A percentile compares a stretch with the other conserved stretches of the same genome.
phyloP scores from a whole-genome alignment of 2,113 vertebrate species.

The Scatophagus argus region DNA sequence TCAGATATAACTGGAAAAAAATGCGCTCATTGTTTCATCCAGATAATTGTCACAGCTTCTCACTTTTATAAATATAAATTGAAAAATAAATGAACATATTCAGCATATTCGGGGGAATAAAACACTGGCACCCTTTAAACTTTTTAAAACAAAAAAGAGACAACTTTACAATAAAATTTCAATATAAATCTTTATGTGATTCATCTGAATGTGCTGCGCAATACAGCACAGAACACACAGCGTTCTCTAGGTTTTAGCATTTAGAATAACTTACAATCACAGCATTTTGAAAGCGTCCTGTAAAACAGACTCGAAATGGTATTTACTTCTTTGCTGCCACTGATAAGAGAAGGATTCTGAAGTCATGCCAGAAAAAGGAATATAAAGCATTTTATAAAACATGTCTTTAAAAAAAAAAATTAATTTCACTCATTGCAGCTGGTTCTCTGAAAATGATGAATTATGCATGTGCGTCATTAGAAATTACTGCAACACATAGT shows the following conservation, averaged over 20 bases:
- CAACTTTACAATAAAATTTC: conserved; percentile 10
- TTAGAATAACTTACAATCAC: conserved; percentile 57
- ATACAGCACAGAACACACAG: conserved; percentile 9
- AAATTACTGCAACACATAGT: conserved; percentile 15
- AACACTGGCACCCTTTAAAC: not conserved
- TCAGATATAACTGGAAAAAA: conserved; percentile 21
- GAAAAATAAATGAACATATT: not conserved
- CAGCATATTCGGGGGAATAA: not conserved
- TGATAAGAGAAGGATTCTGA: not conserved
- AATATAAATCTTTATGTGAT: conserved; percentile 47
- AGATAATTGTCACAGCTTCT: not conserved
- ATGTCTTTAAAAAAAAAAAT: conserved; percentile 50
- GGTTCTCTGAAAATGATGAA: conserved; percentile 10
- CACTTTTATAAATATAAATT: not conserved
- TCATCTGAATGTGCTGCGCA: conserved; percentile 35
- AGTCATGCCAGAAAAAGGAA: not conserved
- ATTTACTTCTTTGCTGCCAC: not conserved
- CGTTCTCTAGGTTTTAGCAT: conserved; percentile 32
- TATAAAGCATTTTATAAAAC: conserved; percentile 44
- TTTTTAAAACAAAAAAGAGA: conserved; percentile 11
- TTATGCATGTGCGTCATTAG: conserved; percentile 22
- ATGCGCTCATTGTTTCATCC: not conserved
- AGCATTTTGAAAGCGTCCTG: conserved; percentile 54
- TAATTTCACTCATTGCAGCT: conserved; percentile 51
- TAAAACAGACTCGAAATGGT: conserved; percentile 4